These are phyloP conservation scores for Lamprologus lemairii DNA, from an alignment of 2,113 vertebrate genomes.

Conservation along the genomic window DNA sequence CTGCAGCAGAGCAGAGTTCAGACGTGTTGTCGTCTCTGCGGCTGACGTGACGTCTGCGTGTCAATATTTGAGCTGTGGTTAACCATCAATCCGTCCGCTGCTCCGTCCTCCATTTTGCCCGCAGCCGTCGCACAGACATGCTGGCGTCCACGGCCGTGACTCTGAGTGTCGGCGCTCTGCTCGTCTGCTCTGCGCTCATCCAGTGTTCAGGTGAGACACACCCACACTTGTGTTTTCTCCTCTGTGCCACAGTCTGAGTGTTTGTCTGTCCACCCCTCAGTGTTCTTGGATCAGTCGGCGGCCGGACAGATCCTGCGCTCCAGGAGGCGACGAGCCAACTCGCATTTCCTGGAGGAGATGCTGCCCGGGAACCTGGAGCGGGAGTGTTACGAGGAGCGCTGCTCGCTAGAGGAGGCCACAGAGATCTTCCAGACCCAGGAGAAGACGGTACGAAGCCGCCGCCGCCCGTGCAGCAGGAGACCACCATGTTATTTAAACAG, in stretches of 20 bases:
- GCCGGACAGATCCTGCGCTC: conserved; percentile 64
- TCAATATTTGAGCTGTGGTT: conserved; percentile 56
- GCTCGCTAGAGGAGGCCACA: conserved; percentile 76
- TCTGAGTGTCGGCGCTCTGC: neutral
- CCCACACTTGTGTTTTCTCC: accelerated
- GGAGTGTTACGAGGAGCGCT: conserved; percentile 77
- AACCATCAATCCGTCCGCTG: conserved; percentile 14
- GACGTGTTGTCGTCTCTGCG: neutral
- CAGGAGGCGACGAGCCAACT: conserved; percentile 67
- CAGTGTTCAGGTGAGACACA: conserved; percentile 27
- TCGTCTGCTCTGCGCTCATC: neutral
- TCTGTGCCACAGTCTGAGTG: neutral
- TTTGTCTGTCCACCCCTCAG: conserved; percentile 32
- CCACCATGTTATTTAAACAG: neutral
- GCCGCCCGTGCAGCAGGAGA: neutral
- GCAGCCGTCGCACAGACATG: neutral
- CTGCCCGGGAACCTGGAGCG: conserved; percentile 76
- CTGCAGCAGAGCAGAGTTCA: neutral
- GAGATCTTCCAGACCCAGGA: conserved; percentile 80
- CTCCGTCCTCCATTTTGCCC: neutral
- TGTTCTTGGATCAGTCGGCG: conserved; percentile 62
- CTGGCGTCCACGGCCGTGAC: neutral
- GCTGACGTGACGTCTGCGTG: neutral
- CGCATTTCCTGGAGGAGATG: conserved; percentile 75
- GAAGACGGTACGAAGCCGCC: conserved; percentile 66